Base-by-base conservation (phyloP, 2,797 vertebrate genomes). In the Paguma larvata region DNA sequence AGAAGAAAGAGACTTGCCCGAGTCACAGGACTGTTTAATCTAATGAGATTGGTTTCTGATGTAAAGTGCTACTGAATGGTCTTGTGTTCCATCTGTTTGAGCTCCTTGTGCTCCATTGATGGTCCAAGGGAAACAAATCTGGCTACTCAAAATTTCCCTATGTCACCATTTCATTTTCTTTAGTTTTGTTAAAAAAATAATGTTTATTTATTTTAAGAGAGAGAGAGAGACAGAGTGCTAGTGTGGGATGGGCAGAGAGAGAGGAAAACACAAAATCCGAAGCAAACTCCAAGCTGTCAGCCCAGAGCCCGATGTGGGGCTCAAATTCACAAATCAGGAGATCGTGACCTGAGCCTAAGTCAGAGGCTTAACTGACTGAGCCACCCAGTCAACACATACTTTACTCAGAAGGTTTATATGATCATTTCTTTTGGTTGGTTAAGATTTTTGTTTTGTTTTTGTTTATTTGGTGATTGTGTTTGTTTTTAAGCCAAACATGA, bases 361-460 rank as follows among this genome's bases (percentile, higher is more conserved):
- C 56, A 9, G 21, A 59, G 56, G 56, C 7, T 59, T 59, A 59
- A 59, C 56, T 2, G 21, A 23, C 21, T 23, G 56, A 59, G 21
- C 21, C 21, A 59, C 19, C 8, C 21, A 59, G 75, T 70, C 83
- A 92, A 41, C 4, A 4, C 62, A 18, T 83, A 44, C 44, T 96
- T 90, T 67, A 56, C 32, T 93, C 56, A 73, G 34, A 77, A 79
- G 1, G 7, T 51, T 73, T 83, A 23, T 18, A 6, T 51, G 65
- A 89, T 63, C 63, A 30, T 80, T 94, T 94, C 59, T 97, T 87
- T 85, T 59, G 48, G 2, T 70, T 77, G 38, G 62, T 70, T 1
- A 41, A 70, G 44, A 46, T 46, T 94, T 95, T 87, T 77, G 48
- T 86, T 46, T 51, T 83, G 46, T 46, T 78, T 94, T 80, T 77